Evolutionary conservation across 1,140 invertebrate genomes (phyloP), one percentile per base, ranked within the genome.

Genomic region (Pogonomyrmex barbatus): DNA sequence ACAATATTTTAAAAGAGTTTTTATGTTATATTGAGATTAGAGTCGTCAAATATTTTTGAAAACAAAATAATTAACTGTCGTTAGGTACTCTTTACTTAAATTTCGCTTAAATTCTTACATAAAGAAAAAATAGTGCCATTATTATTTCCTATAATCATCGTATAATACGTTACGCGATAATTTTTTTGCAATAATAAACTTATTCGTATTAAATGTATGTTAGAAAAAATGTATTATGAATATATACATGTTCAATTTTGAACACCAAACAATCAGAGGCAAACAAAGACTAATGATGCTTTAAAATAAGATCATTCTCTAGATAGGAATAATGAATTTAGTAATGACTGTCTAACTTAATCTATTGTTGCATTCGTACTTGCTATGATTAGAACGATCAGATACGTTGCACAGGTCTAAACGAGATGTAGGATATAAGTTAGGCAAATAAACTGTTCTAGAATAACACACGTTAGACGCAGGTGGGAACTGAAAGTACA

Each of bases 401-500:
- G 45, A 30, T 24, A 24, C 9, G 39, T 70, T 70, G 30, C n/a
- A 54, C n/a, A 81, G 6, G 52, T 82, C 50, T 36, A 82, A 47
- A 60, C 2, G 17, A 82, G 52, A 47, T 2, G 12, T 54, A 73
- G 17, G 12, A 42, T 56, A 75, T 10, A 2, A 83, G 45, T 83
- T 73, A 50, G 24, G n/a, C 30, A 75, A 60, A 2, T 60, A 52
- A 82, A 82, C 85, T 67, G 62, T 84, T 90, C 58, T 90, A 90
- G 68, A 73, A 2, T 86, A 90, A 81, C 24, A 52, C 79, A 45
- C 50, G 71, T 86, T 89, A 88, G 52, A 68, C 54, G 30, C 78
- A 45, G 73, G 42, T 62, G 39, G 50, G 45, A 79, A 77, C 50
- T 73, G 75, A 88, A 88, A 88, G 58, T 91, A 85, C 56, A 79